phyloP scores from a whole-genome alignment of 2,113 vertebrate genomes.

The Gopherus evgoodei region DNA sequence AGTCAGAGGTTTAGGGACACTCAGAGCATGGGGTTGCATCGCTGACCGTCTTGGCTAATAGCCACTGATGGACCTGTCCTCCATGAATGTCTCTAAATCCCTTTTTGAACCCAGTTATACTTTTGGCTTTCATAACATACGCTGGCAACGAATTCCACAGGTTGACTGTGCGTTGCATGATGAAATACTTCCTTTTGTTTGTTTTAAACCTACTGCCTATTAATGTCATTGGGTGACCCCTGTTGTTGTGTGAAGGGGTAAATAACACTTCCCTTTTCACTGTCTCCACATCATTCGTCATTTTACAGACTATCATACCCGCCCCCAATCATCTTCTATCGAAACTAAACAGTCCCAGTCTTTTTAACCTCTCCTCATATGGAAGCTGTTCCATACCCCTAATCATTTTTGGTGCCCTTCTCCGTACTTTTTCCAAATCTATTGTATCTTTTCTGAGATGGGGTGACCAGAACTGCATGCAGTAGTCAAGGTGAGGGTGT shows the following conservation, averaged over 20 bases:
- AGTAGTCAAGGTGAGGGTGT: not conserved
- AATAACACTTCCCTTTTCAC: not conserved
- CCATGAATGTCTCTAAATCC: not conserved
- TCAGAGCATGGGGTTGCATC: not conserved
- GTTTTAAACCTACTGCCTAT: not conserved
- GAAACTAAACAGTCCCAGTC: not conserved
- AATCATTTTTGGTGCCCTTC: not conserved
- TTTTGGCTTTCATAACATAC: not conserved
- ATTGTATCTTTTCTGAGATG: not conserved
- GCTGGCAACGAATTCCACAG: not conserved
- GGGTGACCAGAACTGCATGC: not conserved
- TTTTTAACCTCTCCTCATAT: not conserved
- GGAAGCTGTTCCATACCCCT: not conserved
- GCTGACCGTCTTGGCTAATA: not conserved
- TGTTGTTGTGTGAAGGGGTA: not conserved
- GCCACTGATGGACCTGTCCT: not conserved
- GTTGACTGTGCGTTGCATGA: not conserved
- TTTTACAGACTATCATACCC: not conserved
- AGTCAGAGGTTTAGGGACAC: not conserved
- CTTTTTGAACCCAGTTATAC: not conserved
- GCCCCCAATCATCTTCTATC: not conserved
- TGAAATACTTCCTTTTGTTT: not conserved
- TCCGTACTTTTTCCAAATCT: not conserved
- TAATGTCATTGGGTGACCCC: not conserved
- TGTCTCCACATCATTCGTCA: not conserved